Conservation (phyloP, 1,140 invertebrate genomes). For the Diploscapter pachys region DNA sequence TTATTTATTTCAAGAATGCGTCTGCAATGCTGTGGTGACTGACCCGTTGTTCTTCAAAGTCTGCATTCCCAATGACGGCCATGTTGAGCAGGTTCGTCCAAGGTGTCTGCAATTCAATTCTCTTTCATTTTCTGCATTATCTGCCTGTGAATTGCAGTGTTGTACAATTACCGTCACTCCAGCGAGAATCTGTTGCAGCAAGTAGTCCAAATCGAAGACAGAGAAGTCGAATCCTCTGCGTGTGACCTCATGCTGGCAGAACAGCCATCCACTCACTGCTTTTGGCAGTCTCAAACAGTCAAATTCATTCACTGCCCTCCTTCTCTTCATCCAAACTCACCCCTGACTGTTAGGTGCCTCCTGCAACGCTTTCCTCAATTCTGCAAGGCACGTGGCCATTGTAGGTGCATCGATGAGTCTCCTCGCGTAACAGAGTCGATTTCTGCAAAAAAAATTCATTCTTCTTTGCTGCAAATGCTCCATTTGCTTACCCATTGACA, state of each 20-base stretch:
- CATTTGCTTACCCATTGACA: constrained; percentile 3
- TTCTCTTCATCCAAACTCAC: neutral
- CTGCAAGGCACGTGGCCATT: constrained; percentile 1
- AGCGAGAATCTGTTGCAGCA: constrained; percentile 24
- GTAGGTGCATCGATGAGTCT: constrained; percentile 16
- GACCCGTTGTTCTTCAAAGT: too few species aligned
- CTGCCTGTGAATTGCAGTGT: too few species aligned
- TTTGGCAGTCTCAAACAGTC: constrained; percentile 14
- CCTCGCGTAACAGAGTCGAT: constrained; percentile 22
- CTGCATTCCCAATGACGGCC: too few species aligned
- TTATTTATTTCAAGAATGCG: too few species aligned
- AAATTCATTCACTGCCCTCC: too few species aligned
- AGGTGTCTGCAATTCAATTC: constrained; percentile 16
- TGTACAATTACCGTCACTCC: too few species aligned
- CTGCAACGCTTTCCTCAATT: constrained; percentile 16
- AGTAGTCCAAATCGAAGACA: constrained; percentile 32
- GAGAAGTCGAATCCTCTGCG: constrained; percentile 24
- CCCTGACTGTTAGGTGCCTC: constrained; percentile 9
- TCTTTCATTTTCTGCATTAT: neutral
- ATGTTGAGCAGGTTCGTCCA: constrained; percentile 18
- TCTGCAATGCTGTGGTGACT: too few species aligned
- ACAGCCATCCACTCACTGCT: constrained; percentile 31
- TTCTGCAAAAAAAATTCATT: neutral
- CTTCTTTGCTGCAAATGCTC: neutral
- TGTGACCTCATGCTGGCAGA: constrained; percentile 19